Conservation (phyloP, 2,113 vertebrate species). For the Syngnathus typhle region DNA sequence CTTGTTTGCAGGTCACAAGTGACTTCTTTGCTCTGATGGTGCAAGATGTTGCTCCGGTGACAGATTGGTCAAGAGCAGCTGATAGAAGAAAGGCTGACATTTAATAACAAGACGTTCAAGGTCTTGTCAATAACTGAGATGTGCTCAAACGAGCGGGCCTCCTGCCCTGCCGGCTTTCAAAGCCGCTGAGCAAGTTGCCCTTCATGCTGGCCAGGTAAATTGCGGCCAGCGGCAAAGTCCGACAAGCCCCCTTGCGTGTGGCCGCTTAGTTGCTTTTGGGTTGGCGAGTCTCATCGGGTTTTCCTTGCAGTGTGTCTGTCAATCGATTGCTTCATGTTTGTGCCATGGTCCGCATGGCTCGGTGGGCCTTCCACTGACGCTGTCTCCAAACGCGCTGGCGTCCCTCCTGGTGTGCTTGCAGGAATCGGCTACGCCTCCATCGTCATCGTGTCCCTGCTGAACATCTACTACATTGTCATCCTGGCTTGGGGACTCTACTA, state of each 20-base stretch:
- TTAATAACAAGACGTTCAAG: neutral
- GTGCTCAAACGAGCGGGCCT: neutral
- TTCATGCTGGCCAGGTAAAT: too few relatives aligned
- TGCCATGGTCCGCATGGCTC: too few relatives aligned
- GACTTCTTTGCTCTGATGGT: too few relatives aligned
- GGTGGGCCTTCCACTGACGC: neutral
- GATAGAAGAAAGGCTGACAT: neutral
- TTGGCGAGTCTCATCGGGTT: too few relatives aligned
- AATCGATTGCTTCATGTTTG: too few relatives aligned
- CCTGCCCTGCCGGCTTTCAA: neutral
- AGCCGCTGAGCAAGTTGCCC: too few relatives aligned
- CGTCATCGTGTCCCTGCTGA: conserved; percentile 95
- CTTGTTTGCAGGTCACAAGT: too few relatives aligned
- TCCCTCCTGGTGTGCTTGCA: conserved; percentile 43
- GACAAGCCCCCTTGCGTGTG: too few relatives aligned
- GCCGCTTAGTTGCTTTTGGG: too few relatives aligned
- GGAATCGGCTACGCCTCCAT: conserved; percentile 98
- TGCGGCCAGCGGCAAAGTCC: too few relatives aligned
- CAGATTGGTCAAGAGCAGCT: neutral
- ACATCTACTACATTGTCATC: conserved; percentile 97
- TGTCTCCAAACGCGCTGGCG: neutral
- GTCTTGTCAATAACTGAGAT: neutral
- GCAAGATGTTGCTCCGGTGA: too few relatives aligned
- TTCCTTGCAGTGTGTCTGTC: too few relatives aligned
- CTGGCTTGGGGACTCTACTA: conserved; percentile 98